A percentile compares a stretch with the other conserved stretches of the same genome.
phyloP scores from a whole-genome alignment of 2,888 invertebrate genomes.

The Mesorhabditis sp. region DNA sequence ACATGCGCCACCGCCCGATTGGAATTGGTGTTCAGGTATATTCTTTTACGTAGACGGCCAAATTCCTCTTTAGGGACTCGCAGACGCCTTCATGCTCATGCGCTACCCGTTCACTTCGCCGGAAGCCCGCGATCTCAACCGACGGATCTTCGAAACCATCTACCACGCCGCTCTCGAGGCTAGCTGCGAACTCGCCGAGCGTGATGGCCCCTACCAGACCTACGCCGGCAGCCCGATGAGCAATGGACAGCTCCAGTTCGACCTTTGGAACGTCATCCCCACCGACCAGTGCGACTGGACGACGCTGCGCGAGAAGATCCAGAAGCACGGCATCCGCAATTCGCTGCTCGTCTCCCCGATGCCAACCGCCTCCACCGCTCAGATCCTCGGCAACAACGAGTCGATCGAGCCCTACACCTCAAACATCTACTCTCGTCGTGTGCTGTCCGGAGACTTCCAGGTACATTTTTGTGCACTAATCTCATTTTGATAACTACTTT shows the following conservation, averaged over 20 bases:
- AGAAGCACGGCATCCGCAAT: conserved; percentile 83
- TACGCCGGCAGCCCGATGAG: conserved; percentile 88
- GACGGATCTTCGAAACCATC: conserved; percentile 93
- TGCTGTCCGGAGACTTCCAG: conserved; percentile 68
- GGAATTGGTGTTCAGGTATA: conserved; percentile 82
- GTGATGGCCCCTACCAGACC: conserved; percentile 74
- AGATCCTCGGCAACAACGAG: conserved; percentile 97
- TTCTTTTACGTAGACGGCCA: neutral
- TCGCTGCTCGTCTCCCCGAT: conserved; percentile 90
- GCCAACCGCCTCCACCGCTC: conserved; percentile 98
- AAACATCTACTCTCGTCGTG: conserved; percentile 88
- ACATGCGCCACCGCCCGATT: conserved; percentile 72
- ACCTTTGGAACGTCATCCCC: conserved; percentile 85
- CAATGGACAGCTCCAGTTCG: conserved; percentile 89
- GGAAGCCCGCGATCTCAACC: conserved; percentile 79
- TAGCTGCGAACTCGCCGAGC: conserved; percentile 85
- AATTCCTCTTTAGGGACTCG: conserved; percentile 69
- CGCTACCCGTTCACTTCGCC: conserved; percentile 85
- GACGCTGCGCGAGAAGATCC: conserved; percentile 76
- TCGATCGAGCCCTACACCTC: conserved; percentile 96
- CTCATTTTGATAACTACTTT: conserved; percentile 61
- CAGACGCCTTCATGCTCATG: conserved; percentile 91
- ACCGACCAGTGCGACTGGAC: conserved; percentile 76
- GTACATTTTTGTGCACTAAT: conserved; percentile 7
- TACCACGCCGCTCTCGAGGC: conserved; percentile 95